Conservation (phyloP, 1,140 invertebrate genomes). For the Panonychus citri region DNA sequence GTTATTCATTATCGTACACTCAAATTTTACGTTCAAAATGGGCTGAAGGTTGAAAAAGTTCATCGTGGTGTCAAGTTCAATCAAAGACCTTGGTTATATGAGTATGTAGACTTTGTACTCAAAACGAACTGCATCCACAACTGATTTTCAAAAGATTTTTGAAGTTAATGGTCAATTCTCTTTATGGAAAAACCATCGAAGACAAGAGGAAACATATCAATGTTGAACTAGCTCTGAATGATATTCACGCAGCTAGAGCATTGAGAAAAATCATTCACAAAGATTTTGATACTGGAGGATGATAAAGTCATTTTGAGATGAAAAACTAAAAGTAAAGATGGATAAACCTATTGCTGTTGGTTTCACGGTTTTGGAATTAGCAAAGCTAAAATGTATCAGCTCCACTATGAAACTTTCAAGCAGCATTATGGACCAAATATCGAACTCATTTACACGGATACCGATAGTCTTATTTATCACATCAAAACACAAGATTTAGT, state of each 20-base stretch:
- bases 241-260: slow-evolving; percentile 17
- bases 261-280: slow-evolving; percentile 23
- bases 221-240: slow-evolving; percentile 21
- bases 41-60: slow-evolving; percentile 26
- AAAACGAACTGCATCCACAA: slow-evolving; percentile 14
- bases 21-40: slow-evolving; percentile 25
- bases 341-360: slow-evolving; percentile 18
- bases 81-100: slow-evolving; percentile 26
- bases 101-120: slow-evolving; percentile 24
- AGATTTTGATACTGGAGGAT: too few relatives aligned
- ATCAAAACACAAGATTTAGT: slow-evolving; percentile 23
- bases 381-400: slow-evolving; percentile 18
- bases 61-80: slow-evolving; percentile 26
- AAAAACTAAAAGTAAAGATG: slow-evolving; percentile 12
- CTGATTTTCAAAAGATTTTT: slow-evolving; percentile 19
- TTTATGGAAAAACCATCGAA: slow-evolving; percentile 28
- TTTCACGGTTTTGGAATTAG: slow-evolving; percentile 15
- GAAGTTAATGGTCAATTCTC: slow-evolving; percentile 25
- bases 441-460: slow-evolving; percentile 21
- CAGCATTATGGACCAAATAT: slow-evolving; percentile 12
- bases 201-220: slow-evolving; percentile 25
- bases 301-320: slow-evolving; percentile 10
- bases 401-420: slow-evolving; percentile 18
- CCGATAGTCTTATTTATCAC: slow-evolving; percentile 23
- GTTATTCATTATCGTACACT: too few relatives aligned